phyloP scores from a whole-genome alignment of 92 coral and sea anemone genomes.

The Parazoanthus darwini region DNA sequence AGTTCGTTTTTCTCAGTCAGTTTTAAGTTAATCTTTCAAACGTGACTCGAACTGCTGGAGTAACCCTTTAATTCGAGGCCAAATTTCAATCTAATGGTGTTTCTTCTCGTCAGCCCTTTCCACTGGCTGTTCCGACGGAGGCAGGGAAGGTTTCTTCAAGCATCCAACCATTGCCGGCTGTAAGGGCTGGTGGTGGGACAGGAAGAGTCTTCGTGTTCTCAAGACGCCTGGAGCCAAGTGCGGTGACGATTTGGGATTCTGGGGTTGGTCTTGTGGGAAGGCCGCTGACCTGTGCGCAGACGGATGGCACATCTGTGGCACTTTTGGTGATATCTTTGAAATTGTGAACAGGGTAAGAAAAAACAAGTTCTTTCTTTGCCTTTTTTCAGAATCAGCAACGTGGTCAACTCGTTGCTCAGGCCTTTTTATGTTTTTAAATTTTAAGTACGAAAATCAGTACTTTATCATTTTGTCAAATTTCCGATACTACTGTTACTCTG shows the following conservation, averaged over 20 bases:
- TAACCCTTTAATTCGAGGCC: too few relatives aligned
- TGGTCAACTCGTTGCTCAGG: not conserved
- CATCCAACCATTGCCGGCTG: slow-evolving; percentile 81
- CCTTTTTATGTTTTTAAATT: too few relatives aligned
- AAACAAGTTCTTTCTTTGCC: not conserved
- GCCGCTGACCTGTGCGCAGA: slow-evolving; percentile 83
- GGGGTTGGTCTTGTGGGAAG: slow-evolving; percentile 54
- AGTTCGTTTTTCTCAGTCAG: too few relatives aligned
- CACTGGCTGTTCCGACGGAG: slow-evolving; percentile 83
- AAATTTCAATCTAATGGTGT: not conserved
- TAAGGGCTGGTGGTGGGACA: slow-evolving; percentile 73
- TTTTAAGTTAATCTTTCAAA: too few relatives aligned
- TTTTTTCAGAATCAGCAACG: not conserved
- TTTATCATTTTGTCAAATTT: too few relatives aligned
- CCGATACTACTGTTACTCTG: not conserved
- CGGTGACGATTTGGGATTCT: slow-evolving; percentile 69
- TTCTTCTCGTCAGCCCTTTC: slow-evolving; percentile 27
- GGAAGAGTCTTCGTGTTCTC: slow-evolving; percentile 71
- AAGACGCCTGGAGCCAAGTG: slow-evolving; percentile 58
- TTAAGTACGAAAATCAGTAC: too few relatives aligned
- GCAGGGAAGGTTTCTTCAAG: slow-evolving; percentile 81
- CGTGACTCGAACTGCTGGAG: too few relatives aligned
- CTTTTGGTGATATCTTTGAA: slow-evolving; percentile 77
- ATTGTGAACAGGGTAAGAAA: slow-evolving; percentile 72
- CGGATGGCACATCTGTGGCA: slow-evolving; percentile 93